Conservation (phyloP, 2,797 vertebrate species). For the Babyrousa celebensis region DNA sequence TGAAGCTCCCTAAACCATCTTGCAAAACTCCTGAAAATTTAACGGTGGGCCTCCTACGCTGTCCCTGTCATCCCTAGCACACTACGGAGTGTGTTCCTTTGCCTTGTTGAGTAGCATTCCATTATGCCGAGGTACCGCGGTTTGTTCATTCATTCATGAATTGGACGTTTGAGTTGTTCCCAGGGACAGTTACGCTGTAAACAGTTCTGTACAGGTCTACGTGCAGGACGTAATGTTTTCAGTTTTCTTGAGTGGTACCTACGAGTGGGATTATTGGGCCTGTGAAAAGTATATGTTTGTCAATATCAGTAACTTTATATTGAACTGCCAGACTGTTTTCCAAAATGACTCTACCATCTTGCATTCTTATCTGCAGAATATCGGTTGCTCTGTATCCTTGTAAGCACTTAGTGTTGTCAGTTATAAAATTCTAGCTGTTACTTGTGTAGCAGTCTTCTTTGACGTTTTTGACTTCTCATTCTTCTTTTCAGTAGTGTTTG, state of each 20-base stretch:
- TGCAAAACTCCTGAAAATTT: slow-evolving; percentile 42
- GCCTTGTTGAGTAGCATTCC: neutral
- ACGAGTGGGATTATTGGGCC: neutral
- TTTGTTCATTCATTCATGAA: neutral
- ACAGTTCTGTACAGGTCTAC: neutral
- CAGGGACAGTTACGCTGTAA: neutral
- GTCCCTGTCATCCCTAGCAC: neutral
- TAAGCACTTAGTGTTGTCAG: slow-evolving; percentile 25
- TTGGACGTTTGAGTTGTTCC: slow-evolving; percentile 4
- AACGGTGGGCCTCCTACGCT: neutral
- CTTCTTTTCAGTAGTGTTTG: slow-evolving; percentile 61
- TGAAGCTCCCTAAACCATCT: slow-evolving; percentile 51
- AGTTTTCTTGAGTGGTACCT: slow-evolving; percentile 45
- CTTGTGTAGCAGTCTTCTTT: neutral
- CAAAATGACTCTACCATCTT: neutral
- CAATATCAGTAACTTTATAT: neutral
- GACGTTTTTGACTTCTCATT: slow-evolving; percentile 38
- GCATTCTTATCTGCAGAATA: neutral
- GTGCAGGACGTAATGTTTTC: neutral
- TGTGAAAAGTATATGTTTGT: neutral
- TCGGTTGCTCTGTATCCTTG: neutral
- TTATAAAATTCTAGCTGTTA: slow-evolving; percentile 43
- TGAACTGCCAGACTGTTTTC: neutral
- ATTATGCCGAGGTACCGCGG: neutral
- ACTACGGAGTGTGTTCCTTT: neutral